phyloP scores from a whole-genome alignment of 2,888 invertebrate genomes.

The Volucella zonaria region DNA sequence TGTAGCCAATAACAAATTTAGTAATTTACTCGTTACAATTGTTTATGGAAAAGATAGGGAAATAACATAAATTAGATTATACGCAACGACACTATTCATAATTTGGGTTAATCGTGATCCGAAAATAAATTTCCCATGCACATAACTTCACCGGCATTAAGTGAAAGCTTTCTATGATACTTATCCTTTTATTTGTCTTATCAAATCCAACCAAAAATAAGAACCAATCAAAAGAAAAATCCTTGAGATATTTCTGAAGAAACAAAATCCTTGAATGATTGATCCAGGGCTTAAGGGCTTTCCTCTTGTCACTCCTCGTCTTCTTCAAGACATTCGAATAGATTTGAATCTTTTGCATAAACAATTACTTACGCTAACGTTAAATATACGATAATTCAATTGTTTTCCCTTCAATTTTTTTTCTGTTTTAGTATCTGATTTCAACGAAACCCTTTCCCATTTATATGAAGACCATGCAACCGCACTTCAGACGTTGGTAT shows the following conservation, averaged over 20 bases:
- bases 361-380: slow-evolving; percentile 18
- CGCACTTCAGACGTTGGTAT: slow-evolving; percentile 92
- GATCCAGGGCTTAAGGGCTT: not conserved
- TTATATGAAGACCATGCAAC: slow-evolving; percentile 95
- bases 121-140: no score
- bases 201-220: not conserved
- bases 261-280: slow-evolving; percentile 32
- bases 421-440: slow-evolving; percentile 91
- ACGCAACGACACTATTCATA: no score
- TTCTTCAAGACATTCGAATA: slow-evolving; percentile 1
- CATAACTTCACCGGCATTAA: no score
- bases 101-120: no score
- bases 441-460: slow-evolving; percentile 93
- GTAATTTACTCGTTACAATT: no score
- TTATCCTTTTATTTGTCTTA: not conserved
- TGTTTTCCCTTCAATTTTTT: slow-evolving; percentile 58
- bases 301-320: slow-evolving; percentile 4
- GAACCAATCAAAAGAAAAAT: not conserved
- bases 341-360: slow-evolving; percentile 34
- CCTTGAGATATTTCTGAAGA: slow-evolving; percentile 21
- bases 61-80: no score
- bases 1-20: no score
- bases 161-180: no score
- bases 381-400: slow-evolving; percentile 33
- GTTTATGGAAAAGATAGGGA: no score